Percentiles rank a stretch among this genome's conserved stretches.
These are phyloP conservation scores for Cryptoleucopteryx plumbea DNA, from an alignment of 2,113 vertebrate species.

Conservation along the genomic window DNA sequence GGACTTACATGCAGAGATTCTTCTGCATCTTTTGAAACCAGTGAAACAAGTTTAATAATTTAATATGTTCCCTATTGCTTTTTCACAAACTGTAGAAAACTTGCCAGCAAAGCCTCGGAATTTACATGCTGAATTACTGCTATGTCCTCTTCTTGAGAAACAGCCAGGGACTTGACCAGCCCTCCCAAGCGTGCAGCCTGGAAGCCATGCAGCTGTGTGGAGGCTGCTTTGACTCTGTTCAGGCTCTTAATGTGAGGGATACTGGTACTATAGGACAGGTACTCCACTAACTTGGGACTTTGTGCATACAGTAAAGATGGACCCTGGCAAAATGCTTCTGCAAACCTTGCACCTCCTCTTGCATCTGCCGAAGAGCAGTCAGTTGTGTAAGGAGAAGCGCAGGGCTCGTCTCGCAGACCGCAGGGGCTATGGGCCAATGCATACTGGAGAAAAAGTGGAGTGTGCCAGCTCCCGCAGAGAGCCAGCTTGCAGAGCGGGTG, in stretches of 20 bases:
- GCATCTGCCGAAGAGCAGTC: background rate
- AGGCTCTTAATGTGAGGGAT: background rate
- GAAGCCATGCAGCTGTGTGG: background rate
- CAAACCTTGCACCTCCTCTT: background rate
- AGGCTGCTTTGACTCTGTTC: background rate
- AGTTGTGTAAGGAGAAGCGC: background rate
- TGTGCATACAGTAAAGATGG: background rate
- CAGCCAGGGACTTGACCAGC: background rate
- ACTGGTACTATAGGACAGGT: background rate
- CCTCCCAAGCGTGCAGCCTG: background rate
- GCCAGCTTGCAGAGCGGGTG: background rate
- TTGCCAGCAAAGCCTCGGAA: background rate
- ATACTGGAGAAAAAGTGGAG: background rate
- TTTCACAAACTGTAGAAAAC: background rate
- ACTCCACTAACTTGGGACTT: background rate
- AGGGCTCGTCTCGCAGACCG: accelerated
- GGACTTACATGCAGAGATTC: background rate
- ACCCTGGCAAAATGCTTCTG: background rate
- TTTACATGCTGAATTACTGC: background rate
- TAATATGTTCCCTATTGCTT: background rate
- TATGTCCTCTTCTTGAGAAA: background rate
- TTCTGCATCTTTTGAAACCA: background rate
- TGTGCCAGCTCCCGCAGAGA: background rate
- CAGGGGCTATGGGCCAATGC: background rate
- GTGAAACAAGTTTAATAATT: background rate